Conservation (phyloP, 2,888 invertebrate genomes). For the Osmoderma eremita region DNA sequence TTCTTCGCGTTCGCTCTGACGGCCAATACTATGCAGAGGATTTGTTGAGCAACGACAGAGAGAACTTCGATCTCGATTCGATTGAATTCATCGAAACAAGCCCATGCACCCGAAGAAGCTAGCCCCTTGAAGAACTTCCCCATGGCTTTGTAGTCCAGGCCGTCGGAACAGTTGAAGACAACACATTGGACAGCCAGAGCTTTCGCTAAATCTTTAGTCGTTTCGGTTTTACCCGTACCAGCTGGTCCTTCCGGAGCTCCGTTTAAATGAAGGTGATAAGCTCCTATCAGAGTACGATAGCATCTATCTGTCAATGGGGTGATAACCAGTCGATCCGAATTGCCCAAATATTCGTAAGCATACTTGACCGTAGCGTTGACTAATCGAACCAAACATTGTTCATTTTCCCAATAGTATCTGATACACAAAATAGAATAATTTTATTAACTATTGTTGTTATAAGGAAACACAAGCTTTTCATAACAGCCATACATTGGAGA, state of each 20-base stretch:
- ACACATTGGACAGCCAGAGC: slow-evolving; percentile 91
- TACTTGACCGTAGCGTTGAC: slow-evolving; percentile 83
- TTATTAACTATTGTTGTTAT: neutral
- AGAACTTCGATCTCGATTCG: slow-evolving; percentile 85
- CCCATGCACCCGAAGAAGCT: slow-evolving; percentile 87
- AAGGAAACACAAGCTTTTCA: too few species aligned
- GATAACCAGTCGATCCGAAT: slow-evolving; percentile 79
- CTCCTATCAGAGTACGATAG: slow-evolving; percentile 84
- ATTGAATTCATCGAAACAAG: slow-evolving; percentile 90
- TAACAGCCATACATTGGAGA: too few species aligned
- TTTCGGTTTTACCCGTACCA: slow-evolving; percentile 91
- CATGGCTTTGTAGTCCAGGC: slow-evolving; percentile 87
- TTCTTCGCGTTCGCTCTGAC: slow-evolving; percentile 72
- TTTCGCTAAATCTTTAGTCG: slow-evolving; percentile 91
- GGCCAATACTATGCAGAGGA: slow-evolving; percentile 81
- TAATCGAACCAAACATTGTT: slow-evolving; percentile 75
- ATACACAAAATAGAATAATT: neutral
- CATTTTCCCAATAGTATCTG: slow-evolving; percentile 77
- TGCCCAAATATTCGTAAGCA: slow-evolving; percentile 88
- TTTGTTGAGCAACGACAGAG: slow-evolving; percentile 88
- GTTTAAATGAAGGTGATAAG: slow-evolving; percentile 84
- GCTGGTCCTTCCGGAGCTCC: slow-evolving; percentile 89
- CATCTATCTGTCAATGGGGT: slow-evolving; percentile 82
- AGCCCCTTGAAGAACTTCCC: slow-evolving; percentile 87
- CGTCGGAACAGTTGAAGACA: slow-evolving; percentile 89